phyloP scores from a whole-genome alignment of 2,797 vertebrate genomes.

The Varecia variegata region DNA sequence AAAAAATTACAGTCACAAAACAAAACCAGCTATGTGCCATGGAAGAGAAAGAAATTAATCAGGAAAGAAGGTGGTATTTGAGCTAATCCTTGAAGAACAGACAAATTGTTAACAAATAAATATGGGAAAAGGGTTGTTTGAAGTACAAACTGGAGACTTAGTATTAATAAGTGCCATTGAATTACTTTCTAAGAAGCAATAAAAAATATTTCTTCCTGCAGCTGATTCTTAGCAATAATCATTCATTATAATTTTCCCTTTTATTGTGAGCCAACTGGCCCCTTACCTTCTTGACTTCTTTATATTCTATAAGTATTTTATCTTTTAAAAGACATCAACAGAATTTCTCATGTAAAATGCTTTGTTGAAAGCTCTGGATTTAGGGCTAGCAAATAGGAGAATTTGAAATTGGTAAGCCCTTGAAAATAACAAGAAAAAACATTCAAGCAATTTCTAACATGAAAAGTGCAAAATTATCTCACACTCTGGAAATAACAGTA shows the following conservation, averaged over 20 bases:
- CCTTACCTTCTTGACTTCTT: background rate
- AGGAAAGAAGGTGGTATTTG: background rate
- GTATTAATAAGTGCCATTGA: background rate
- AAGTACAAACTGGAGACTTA: background rate
- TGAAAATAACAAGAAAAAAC: conserved; percentile 17
- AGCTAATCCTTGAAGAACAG: background rate
- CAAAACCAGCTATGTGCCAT: background rate
- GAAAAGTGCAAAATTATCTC: background rate
- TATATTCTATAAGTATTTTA: background rate
- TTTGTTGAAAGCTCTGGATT: background rate
- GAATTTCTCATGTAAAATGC: background rate
- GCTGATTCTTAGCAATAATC: background rate
- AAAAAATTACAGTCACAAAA: background rate
- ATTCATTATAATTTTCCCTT: background rate
- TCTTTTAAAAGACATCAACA: background rate
- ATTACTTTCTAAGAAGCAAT: background rate
- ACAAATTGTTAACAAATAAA: background rate
- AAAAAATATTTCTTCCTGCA: background rate
- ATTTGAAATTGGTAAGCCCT: background rate
- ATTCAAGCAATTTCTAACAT: background rate
- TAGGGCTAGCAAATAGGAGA: background rate
- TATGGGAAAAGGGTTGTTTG: background rate
- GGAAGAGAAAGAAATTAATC: background rate
- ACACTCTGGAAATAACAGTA: background rate
- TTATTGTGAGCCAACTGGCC: background rate